Percentiles rank a stretch among this genome's conserved stretches.
Conservation (phyloP, 2,113 vertebrate species). For the Natator depressus region DNA sequence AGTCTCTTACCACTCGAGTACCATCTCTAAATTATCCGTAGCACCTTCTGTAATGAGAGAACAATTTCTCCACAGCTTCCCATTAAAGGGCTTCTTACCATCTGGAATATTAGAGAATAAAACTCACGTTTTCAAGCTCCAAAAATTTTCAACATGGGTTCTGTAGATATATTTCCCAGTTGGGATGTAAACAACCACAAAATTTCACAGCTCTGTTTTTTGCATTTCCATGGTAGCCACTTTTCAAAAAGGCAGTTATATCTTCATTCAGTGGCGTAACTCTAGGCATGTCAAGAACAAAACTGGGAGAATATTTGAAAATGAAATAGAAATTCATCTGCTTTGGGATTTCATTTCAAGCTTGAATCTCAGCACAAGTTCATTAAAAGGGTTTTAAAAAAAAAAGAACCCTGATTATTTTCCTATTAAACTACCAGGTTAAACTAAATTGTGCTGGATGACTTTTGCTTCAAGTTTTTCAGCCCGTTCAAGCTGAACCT, state of each 20-base stretch:
- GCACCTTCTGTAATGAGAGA: neutral
- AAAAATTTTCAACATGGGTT: neutral
- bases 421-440: neutral
- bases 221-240: neutral
- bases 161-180: neutral
- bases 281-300: neutral
- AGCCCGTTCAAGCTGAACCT: neutral
- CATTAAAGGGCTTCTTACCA: neutral
- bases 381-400: neutral
- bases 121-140: neutral
- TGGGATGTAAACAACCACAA: neutral
- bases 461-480: neutral
- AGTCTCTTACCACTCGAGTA: neutral
- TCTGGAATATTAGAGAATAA: neutral
- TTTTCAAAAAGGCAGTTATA: neutral
- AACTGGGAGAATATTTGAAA: neutral
- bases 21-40: neutral
- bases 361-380: neutral
- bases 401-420: neutral
- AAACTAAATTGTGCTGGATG: neutral
- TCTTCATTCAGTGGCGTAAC: neutral
- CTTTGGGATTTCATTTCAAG: neutral
- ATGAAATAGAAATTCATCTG: neutral
- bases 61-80: neutral
- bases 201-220: neutral